Percentiles rank a stretch among this genome's conserved stretches.
phyloP scores from a whole-genome alignment of 2,113 vertebrate species.

The Holacanthus passer region DNA sequence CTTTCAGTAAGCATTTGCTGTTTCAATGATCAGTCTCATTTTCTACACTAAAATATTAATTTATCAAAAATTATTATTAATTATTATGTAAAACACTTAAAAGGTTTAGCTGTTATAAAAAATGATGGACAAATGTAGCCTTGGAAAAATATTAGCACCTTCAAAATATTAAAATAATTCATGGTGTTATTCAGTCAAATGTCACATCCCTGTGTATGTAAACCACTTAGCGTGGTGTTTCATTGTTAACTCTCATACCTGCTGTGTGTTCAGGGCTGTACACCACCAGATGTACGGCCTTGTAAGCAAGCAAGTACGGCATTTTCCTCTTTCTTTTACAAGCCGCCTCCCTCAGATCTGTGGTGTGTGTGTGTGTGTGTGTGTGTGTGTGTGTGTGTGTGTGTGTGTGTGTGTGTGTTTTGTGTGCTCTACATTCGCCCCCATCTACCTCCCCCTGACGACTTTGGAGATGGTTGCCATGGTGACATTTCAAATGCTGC shows the following conservation, averaged over 20 bases:
- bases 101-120: neutral
- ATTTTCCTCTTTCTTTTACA: constrained; percentile 49
- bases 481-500: constrained; percentile 87
- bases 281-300: constrained; percentile 18
- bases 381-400: constrained; percentile 9
- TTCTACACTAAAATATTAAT: neutral
- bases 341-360: constrained; percentile 47
- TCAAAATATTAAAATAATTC: neutral
- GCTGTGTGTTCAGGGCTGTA: neutral
- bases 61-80: too few relatives aligned
- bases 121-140: neutral
- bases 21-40: neutral
- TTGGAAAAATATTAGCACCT: neutral
- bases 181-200: neutral
- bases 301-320: constrained; percentile 10
- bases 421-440: constrained; percentile 15
- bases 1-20: neutral
- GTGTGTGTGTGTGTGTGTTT: constrained; percentile 11
- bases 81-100: neutral
- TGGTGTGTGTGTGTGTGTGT: neutral
- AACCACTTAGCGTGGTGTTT: neutral
- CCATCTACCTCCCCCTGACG: constrained; percentile 62
- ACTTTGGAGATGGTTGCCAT: constrained; percentile 88
- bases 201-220: neutral
- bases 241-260: neutral